Percentiles rank a stretch among this genome's conserved stretches.
Evolutionary conservation across 2,888 invertebrate genomes (phyloP).

Genomic region (Phalera bucephala): DNA sequence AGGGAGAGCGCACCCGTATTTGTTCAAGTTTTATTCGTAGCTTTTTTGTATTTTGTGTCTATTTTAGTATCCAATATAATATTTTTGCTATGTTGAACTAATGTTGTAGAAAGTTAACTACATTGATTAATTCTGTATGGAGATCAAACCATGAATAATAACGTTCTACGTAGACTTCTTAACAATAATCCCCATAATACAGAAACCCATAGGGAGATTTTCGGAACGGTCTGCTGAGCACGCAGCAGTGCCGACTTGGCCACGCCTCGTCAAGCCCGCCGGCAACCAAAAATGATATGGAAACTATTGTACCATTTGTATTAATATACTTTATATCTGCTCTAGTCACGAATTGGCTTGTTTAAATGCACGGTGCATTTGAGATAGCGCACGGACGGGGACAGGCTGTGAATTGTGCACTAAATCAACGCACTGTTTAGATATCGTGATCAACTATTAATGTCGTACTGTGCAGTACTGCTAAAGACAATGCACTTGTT

Average conservation of each 20-base stretch:
- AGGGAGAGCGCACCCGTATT: conserved; percentile 8
- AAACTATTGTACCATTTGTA: conserved; percentile 51
- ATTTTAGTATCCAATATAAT: no score
- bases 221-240: conserved; percentile 53
- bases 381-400: conserved; percentile 20
- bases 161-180: conserved; percentile 13
- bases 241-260: conserved; percentile 39
- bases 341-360: conserved; percentile 40
- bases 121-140: no score
- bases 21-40: neutral
- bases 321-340: conserved; percentile 38
- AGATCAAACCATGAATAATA: neutral
- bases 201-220: conserved; percentile 47
- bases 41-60: no score
- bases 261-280: conserved; percentile 54
- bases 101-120: no score
- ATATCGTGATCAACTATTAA: conserved; percentile 34
- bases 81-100: no score
- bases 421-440: conserved; percentile 31
- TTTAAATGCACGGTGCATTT: conserved; percentile 35
- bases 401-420: conserved; percentile 26
- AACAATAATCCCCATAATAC: conserved; percentile 37
- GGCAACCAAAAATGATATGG: conserved; percentile 45
- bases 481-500: conserved; percentile 4
- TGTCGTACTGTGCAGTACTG: conserved; percentile 9